phyloP scores from a whole-genome alignment of 2,113 vertebrate genomes.

The Cyrtonyx montezumae region DNA sequence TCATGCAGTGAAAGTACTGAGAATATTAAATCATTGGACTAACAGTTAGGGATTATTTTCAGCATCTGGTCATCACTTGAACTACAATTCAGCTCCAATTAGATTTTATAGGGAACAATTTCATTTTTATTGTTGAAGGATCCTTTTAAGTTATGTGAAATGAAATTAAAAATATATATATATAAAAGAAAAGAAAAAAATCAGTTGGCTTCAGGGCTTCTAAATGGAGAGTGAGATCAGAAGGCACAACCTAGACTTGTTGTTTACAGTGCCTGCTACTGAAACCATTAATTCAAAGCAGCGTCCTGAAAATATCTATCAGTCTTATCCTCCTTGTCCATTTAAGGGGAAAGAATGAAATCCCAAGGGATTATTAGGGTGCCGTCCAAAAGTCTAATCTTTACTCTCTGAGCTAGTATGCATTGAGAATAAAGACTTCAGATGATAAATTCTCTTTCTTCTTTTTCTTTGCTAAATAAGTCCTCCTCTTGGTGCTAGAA shows the following conservation, averaged over 20 bases:
- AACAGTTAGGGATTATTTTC: neutral
- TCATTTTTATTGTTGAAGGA: conserved; percentile 68
- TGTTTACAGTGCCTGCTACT: conserved; percentile 12
- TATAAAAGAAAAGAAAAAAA: neutral
- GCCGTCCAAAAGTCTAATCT: conserved; percentile 26
- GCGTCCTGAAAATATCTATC: neutral
- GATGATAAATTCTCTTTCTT: neutral
- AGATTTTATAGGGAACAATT: conserved; percentile 72
- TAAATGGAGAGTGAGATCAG: conserved; percentile 27
- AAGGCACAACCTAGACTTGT: neutral
- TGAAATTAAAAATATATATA: neutral
- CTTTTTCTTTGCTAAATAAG: neutral
- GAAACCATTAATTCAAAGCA: conserved; percentile 45
- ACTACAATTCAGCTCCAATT: conserved; percentile 56
- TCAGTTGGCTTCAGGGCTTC: neutral
- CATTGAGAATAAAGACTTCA: neutral
- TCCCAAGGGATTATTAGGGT: neutral
- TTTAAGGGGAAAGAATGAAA: conserved; percentile 61
- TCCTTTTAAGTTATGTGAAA: conserved; percentile 63
- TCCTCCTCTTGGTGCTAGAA: neutral
- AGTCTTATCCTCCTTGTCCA: neutral
- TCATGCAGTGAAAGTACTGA: neutral
- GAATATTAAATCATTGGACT: conserved; percentile 38
- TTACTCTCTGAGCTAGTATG: neutral
- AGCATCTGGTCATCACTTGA: conserved; percentile 67